Evolutionary conservation across 2,797 vertebrate genomes (phyloP).

Genomic region (Sciaenops ocellatus): DNA sequence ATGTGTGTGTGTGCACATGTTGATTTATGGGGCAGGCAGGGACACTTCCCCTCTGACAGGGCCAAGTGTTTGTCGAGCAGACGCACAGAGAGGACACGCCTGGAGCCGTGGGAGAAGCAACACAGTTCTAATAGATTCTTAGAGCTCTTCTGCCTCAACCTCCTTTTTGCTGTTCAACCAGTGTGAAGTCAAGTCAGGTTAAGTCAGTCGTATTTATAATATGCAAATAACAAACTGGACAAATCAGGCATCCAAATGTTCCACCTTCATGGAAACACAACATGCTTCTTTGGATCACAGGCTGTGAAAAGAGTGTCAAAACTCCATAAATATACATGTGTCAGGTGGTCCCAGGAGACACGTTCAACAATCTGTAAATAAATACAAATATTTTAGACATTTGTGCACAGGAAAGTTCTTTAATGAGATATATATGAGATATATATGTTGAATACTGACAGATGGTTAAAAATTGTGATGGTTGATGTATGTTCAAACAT

Average conservation of each 20-base stretch:
- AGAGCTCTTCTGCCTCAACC: background rate
- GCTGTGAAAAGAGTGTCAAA: background rate
- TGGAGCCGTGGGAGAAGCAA: slow-evolving; percentile 11
- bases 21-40: slow-evolving; percentile 45
- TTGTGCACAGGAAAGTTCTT: background rate
- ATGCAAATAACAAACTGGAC: background rate
- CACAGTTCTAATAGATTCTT: slow-evolving; percentile 1
- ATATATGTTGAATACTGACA: too few relatives aligned
- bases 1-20: background rate
- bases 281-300: background rate
- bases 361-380: too few relatives aligned
- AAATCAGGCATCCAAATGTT: background rate
- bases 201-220: background rate
- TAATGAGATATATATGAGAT: too few relatives aligned
- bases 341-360: background rate
- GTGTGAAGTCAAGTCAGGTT: slow-evolving; percentile 5
- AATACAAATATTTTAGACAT: too few relatives aligned
- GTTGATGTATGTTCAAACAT: background rate
- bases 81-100: slow-evolving; percentile 25
- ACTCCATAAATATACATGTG: too few relatives aligned
- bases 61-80: slow-evolving; percentile 44
- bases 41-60: slow-evolving; percentile 23
- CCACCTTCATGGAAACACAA: background rate
- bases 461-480: too few relatives aligned
- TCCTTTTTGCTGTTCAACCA: background rate